Base-by-base conservation (phyloP, 2,888 invertebrate species). In the Caradrina kadenii region DNA sequence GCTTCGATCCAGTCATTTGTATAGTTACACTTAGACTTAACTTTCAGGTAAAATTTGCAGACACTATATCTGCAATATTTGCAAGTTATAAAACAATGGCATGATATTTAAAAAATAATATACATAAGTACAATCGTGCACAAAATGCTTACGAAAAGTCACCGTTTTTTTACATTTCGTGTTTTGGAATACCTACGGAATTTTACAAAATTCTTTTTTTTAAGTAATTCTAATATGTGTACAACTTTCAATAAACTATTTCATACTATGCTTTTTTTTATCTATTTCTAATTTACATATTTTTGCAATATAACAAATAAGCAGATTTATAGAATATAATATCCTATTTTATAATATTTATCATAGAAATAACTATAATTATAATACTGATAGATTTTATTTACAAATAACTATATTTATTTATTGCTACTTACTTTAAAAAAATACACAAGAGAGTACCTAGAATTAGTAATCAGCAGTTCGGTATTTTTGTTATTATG, bases 341-440 rank as follows among this genome's bases (percentile, higher is more conserved):
- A 72, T 68, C 59, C 54, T 69, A 77, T 75, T 75, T 77, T 62
- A 73, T 56, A 48, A 62, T 39, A 52, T 73, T 49, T 64, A 71
- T 70, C 26, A 54, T 68, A 54, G 58, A 70, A 65, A 55, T 53
- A 69, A 76, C 70, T 76, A 79, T 68, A 65, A 62, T 78, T 82
- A 82, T 84, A 88, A 87, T 87, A 86, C 84, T 86, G 87, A 77
- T 84, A 80, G 78, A 74, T 31, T 73, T 80, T 87, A 86, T 84
- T 76, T 88, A 88, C 88, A 87, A 58, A 72, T 49, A 67, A 60
- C 60, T 54, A 74, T 66, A 52, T 68, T 68, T 68, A 76, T 69
- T 76, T 85, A 75, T 80, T 79, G 55, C 80, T 80, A 80, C 69
- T 80, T 75, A 63, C n/a, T 22, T 48, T 42, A 55, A 31, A 50